phyloP scores from a whole-genome alignment of 2,888 invertebrate species.

The Diaphora mendica region DNA sequence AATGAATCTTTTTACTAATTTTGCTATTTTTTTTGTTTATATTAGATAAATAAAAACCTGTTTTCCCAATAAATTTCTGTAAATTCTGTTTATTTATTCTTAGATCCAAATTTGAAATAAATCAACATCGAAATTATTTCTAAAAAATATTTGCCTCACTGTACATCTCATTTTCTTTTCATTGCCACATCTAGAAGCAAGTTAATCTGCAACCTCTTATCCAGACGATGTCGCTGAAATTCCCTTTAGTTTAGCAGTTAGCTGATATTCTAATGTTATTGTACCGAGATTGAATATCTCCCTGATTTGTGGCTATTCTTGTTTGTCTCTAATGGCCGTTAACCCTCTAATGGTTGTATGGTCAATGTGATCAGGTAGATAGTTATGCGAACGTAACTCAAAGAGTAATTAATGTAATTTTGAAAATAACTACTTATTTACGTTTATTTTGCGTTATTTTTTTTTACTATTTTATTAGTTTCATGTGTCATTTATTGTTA shows the following conservation, averaged over 20 bases:
- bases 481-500: too few relatives aligned
- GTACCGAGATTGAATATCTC: slow-evolving; percentile 82
- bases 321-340: slow-evolving; percentile 55
- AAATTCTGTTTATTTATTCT: too few relatives aligned
- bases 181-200: slow-evolving; percentile 49
- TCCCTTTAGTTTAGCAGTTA: slow-evolving; percentile 68
- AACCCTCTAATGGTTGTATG: slow-evolving; percentile 48
- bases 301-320: slow-evolving; percentile 80
- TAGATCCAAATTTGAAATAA: not conserved
- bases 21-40: too few relatives aligned
- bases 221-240: slow-evolving; percentile 72
- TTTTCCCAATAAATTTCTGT: too few relatives aligned
- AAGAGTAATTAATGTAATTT: slow-evolving; percentile 12
- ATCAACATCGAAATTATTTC: too few relatives aligned
- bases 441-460: too few relatives aligned
- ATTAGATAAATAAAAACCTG: too few relatives aligned
- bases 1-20: too few relatives aligned
- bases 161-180: not conserved
- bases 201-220: slow-evolving; percentile 37
- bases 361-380: slow-evolving; percentile 49
- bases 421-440: not conserved
- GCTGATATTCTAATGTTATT: slow-evolving; percentile 82
- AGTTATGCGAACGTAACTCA: slow-evolving; percentile 22
- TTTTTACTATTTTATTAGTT: too few relatives aligned
- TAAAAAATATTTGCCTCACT: not conserved